Evolutionary conservation across 2,113 vertebrate species (phyloP), one percentile per base, ranked within the genome.

Genomic region (Upupa epops): DNA sequence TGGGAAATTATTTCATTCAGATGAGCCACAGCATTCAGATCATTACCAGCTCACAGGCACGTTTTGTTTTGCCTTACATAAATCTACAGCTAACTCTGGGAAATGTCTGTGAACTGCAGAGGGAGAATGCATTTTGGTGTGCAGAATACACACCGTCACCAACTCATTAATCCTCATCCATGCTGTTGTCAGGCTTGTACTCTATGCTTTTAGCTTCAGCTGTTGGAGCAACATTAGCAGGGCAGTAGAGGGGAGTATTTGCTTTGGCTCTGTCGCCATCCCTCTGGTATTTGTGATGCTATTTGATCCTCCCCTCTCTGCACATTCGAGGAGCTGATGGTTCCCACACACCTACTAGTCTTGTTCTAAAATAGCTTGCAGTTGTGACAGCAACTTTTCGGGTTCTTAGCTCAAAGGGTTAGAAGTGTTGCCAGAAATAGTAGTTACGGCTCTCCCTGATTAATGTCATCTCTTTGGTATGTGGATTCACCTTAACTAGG

Each of bases 351-450:
- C 54, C 69, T 86, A 68, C 72, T 22, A 63, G 72, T 24, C 64
- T 37, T 71, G 52, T 54, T 90, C 66, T 82, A 58, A 82, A 90
- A 79, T 15, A 90, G 73, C 74, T 86, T 11, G 5, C 59, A 61
- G 66, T 61, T 92, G 63, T 72, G 70, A 73, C 73, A 93, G 86
- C 86, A 90, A 64, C 61, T 86, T 82, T 89, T 76, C 2, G 5
- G 70, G 70, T 20, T 92, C 55, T 93, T 81, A 86, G 73, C 76
- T 93, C 73, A 69, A 51, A 81, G 83, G 63, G 28, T 42, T 90
- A 71, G 83, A 91, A 78, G 36, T 17, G 61, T 49, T 90, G 66
- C 86, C 90, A 93, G 73, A 75, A 88, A 68, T 56, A 19, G 28
- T 31, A 83, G 37, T 80, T 86, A 37, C 3, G 45, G 74, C 64